These are phyloP conservation scores for Apamea anceps DNA, from an alignment of 2,888 invertebrate genomes.

Conservation along the genomic window DNA sequence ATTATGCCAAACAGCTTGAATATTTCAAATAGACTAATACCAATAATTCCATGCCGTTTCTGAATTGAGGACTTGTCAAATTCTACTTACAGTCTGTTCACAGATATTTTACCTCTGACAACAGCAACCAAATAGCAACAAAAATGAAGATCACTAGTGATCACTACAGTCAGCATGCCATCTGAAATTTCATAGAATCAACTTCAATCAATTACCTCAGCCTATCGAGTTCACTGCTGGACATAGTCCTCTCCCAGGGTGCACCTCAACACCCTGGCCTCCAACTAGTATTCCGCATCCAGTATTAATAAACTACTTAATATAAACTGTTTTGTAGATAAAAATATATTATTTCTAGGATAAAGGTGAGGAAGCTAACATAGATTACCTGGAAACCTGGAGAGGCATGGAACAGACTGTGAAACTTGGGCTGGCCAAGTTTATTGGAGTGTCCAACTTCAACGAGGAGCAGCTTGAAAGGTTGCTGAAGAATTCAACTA, in stretches of 20 bases:
- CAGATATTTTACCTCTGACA: neutral
- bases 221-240: neutral
- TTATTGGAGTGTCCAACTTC: conserved; percentile 96
- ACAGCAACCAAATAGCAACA: neutral
- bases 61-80: neutral
- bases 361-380: conserved; percentile 86
- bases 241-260: neutral
- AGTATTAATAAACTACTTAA: neutral
- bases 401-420: conserved; percentile 94
- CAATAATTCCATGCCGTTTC: neutral
- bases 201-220: neutral
- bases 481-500: conserved; percentile 88
- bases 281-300: neutral
- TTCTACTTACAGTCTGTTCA: neutral
- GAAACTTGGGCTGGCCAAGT: conserved; percentile 91
- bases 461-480: conserved; percentile 93
- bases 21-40: neutral
- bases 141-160: neutral
- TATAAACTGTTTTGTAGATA: neutral
- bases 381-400: conserved; percentile 94
- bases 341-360: conserved; percentile 68
- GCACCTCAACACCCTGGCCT: neutral
- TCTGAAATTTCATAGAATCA: neutral
- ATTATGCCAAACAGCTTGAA: neutral
- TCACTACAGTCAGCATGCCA: neutral